Evolutionary conservation across 2,797 vertebrate species (phyloP), one percentile per base, ranked within the genome.

Genomic region (Neosalanx taihuensis): DNA sequence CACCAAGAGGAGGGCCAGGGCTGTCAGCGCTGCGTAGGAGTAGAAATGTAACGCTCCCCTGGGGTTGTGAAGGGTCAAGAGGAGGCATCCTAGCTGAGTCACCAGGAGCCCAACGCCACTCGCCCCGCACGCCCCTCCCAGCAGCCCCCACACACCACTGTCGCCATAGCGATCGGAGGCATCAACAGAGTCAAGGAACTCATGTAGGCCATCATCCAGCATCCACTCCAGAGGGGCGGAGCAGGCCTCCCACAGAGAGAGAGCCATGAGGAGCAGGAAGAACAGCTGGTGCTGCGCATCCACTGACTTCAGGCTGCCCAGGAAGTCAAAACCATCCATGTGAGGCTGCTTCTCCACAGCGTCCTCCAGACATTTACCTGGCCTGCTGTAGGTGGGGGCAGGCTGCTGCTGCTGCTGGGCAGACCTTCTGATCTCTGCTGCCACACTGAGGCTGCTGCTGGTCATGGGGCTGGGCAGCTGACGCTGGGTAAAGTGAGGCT

Each of bases 181-280:
- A 0, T 97, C 96, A 0, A 95, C 93, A 0, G 91, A 95, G 82
- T 97, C 96, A 0, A 98, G 87, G 64, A 96, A 96, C 49, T 98
- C 96, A 0, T 93, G 95, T 13, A 97, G 83, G 5, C 92, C 93
- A 31, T 98, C 95, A 0, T 96, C 94, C 0, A 89, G 91, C 0
- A 88, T 90, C 93, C 92, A 89, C 18, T 92, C 91, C 5, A 96
- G 70, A 4, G 94, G 94, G 0, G 93, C 83, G 0, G 92, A 76
- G 29, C 86, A 37, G 12, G 84, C 73, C 80, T 94, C 94, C 95
- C 95, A 97, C 57, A 94, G 31, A 0, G 87, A 82, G 5, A 95
- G 29, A 0, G 78, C 72, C 6, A 92, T 86, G 69, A 97, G 85
- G 0, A 90, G 77, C 77, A 95, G 73, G 72, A 95, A 85, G 80